These are phyloP conservation scores for Neocloeon triangulifer DNA, from an alignment of 1,140 invertebrate species.

Conservation along the genomic window DNA sequence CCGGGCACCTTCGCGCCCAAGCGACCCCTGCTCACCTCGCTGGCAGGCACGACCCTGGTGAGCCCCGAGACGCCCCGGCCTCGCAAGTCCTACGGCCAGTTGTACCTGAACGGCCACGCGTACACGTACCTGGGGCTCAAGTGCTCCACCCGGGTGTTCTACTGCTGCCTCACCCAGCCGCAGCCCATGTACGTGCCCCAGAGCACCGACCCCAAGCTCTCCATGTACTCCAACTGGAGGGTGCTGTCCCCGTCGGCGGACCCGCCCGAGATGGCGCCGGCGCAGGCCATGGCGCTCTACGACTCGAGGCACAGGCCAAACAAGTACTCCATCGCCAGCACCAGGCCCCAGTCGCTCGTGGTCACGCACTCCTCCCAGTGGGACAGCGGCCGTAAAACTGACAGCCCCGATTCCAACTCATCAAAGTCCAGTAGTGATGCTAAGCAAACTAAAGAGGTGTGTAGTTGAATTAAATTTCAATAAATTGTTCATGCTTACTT, in stretches of 20 bases:
- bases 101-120: slow-evolving; percentile 72
- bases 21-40: slow-evolving; percentile 41
- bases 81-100: slow-evolving; percentile 65
- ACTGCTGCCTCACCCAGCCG: slow-evolving; percentile 76
- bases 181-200: slow-evolving; percentile 81
- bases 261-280: slow-evolving; percentile 41
- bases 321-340: slow-evolving; percentile 30
- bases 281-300: slow-evolving; percentile 31
- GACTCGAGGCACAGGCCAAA: slow-evolving; percentile 40
- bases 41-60: slow-evolving; percentile 50
- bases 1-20: slow-evolving; percentile 58
- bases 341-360: slow-evolving; percentile 32
- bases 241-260: slow-evolving; percentile 26
- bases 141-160: slow-evolving; percentile 72
- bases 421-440: not conserved
- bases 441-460: not conserved
- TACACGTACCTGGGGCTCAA: slow-evolving; percentile 82
- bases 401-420: not conserved
- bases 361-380: slow-evolving; percentile 46
- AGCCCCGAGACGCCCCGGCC: slow-evolving; percentile 78
- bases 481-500: no score
- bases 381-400: slow-evolving; percentile 6
- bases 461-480: no score
- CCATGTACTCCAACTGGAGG: slow-evolving; percentile 98
- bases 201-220: slow-evolving; percentile 63